Evolutionary conservation across 2,797 vertebrate genomes (phyloP).

Genomic region (Danio jaintianensis): DNA sequence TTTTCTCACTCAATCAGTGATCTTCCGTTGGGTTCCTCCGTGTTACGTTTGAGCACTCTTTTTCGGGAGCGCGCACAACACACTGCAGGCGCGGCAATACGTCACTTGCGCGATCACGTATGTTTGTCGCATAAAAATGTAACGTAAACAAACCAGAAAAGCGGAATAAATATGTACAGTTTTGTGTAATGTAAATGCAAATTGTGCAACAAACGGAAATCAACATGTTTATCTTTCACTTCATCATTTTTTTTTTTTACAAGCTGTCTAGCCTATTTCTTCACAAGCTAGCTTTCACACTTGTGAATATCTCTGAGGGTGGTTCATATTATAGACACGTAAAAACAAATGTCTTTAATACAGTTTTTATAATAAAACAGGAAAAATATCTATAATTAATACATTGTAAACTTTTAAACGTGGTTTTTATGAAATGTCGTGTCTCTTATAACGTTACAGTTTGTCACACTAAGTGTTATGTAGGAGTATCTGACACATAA

Average conservation of each 20-base stretch:
- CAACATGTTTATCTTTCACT: background rate
- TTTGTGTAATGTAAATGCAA: background rate
- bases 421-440: background rate
- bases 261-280: background rate
- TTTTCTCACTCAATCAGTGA: conserved; percentile 4
- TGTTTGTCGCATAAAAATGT: background rate
- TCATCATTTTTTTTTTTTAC: background rate
- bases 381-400: background rate
- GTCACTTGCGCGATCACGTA: conserved; percentile 50
- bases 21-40: background rate
- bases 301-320: background rate
- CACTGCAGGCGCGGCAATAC: background rate
- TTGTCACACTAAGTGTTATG: conserved; percentile 18
- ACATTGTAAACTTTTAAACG: background rate
- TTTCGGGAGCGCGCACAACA: conserved; percentile 35
- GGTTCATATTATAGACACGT: background rate
- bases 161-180: background rate
- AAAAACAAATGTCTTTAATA: no score
- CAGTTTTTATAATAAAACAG: background rate
- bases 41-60: background rate
- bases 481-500: conserved; percentile 22
- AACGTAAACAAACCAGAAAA: background rate
- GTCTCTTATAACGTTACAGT: background rate
- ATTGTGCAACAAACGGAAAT: background rate
- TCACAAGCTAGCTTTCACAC: background rate